These are phyloP conservation scores for Zapus hudsonius DNA, from an alignment of 2,113 vertebrate species.

Conservation along the genomic window DNA sequence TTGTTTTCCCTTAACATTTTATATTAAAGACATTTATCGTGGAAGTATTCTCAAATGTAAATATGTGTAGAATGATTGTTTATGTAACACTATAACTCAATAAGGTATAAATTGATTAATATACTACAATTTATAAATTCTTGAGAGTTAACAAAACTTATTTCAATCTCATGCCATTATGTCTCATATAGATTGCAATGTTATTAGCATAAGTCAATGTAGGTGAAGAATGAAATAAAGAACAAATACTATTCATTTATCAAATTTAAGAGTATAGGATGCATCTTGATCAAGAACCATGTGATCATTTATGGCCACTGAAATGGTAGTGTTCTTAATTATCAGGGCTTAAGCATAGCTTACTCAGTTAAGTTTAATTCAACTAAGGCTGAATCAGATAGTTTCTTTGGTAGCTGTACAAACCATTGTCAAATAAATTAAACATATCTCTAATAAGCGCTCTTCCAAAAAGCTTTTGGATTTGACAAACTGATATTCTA, in stretches of 20 bases:
- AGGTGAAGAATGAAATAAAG: not conserved
- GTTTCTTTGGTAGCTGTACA: not conserved
- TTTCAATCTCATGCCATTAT: not conserved
- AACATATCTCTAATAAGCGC: not conserved
- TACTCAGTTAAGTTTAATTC: not conserved
- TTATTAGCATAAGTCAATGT: not conserved
- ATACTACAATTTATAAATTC: not conserved
- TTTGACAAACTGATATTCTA: not conserved
- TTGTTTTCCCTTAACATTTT: not conserved
- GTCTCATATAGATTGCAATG: not conserved
- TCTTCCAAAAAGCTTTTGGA: not conserved
- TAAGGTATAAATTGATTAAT: not conserved
- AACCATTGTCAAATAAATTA: not conserved
- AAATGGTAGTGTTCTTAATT: not conserved
- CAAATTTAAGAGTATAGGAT: not conserved
- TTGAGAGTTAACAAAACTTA: slow-evolving; percentile 3
- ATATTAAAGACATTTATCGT: not conserved
- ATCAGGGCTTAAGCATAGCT: not conserved
- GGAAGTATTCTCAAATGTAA: not conserved
- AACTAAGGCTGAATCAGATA: not conserved
- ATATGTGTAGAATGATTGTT: not conserved
- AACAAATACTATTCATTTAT: not conserved
- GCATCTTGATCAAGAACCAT: not conserved
- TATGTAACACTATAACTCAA: not conserved
- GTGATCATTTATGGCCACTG: not conserved